Evolutionary conservation across 2,888 invertebrate genomes (phyloP), one percentile per base, ranked within the genome.

Genomic region (Strigamia transsilvanica): DNA sequence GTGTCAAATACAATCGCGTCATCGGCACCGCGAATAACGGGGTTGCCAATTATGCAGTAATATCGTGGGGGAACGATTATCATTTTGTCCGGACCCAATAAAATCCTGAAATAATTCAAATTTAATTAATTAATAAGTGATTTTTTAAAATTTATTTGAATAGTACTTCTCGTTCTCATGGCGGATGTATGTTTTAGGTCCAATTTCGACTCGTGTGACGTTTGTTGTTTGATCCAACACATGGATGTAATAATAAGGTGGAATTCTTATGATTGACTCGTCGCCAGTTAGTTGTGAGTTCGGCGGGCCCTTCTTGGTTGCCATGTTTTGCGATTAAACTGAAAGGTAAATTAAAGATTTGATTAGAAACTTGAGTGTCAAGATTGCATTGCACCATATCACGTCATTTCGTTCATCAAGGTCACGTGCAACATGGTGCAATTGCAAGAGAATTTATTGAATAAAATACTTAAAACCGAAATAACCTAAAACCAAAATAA

Each of bases 201-300:
- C 90, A 82, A 88, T 86, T 85, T 89, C 89, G 27, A 90, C 86
- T 78, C 88, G 84, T 5, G 89, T 89, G 27, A 89, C 88, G 86
- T 90, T 90, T 41, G 88, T 87, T 83, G 89, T 90, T 85, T 89
- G 88, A 84, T 90, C 90, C 32, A 90, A 85, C 18, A 90, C 89
- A 86, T 90, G 90, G 81, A 90, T 85, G 85, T 89, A 90, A 84
- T 86, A 87, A 84, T 88, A 88, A 0, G 90, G 90, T 12, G 89
- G 88, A 73, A 90, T 88, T 13, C 90, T 84, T 80, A 84, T 86
- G 42, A 86, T 85, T 73, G 85, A 82, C 32, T 86, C 82, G 23
- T 84, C 84, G 6, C 27, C 38, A 15, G 9, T 15, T 18, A n/a
- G 4, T 9, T 41, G 34, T 27, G 27, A 27, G 38, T 6, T 32